phyloP scores from a whole-genome alignment of 2,113 vertebrate species.

The Lichenostomus cassidix region DNA sequence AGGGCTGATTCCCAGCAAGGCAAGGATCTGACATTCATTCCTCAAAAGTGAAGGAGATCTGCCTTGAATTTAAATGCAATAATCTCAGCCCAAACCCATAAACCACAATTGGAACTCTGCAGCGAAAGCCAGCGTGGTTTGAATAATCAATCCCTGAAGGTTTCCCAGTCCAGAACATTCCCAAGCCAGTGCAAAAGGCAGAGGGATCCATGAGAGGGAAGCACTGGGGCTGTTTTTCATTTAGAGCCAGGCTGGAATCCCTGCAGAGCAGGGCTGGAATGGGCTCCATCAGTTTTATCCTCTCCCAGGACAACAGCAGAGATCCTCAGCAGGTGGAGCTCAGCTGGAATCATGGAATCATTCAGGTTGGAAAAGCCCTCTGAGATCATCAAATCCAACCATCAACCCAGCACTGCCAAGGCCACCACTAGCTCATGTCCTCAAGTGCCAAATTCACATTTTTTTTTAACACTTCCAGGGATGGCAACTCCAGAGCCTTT shows the following conservation, averaged over 20 bases:
- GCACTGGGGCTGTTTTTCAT: background rate
- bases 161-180: background rate
- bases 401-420: background rate
- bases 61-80: conserved; percentile 25
- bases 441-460: background rate
- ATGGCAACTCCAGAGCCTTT: background rate
- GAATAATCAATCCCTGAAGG: background rate
- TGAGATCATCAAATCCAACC: background rate
- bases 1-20: background rate
- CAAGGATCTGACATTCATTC: background rate
- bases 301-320: background rate
- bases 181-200: background rate
- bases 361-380: background rate
- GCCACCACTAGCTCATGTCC: background rate
- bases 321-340: background rate
- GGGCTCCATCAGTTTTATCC: background rate
- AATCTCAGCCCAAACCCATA: background rate
- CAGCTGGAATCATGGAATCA: background rate
- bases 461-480: background rate
- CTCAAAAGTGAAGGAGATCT: background rate
- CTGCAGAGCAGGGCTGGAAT: background rate
- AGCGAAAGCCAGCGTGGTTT: background rate
- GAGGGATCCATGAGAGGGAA: background rate
- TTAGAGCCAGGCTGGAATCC: background rate
- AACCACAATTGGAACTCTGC: background rate